Evolutionary conservation across 2,888 invertebrate species (phyloP).

Genomic region (Piscicola geometra): DNA sequence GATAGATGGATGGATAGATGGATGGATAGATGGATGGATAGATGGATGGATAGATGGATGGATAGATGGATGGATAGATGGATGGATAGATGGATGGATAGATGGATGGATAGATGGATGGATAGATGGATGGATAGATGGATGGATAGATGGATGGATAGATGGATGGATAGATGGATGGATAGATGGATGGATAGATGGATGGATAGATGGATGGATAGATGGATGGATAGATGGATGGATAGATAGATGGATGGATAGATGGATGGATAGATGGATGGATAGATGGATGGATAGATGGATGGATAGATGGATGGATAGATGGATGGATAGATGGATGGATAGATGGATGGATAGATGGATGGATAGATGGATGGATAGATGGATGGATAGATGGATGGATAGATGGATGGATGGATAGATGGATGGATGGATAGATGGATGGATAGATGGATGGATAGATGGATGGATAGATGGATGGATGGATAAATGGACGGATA

Average conservation of each 20-base stretch:
- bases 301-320: background rate
- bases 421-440: background rate
- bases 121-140: background rate
- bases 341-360: background rate
- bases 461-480: too few relatives aligned
- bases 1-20: too few relatives aligned
- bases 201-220: too few relatives aligned
- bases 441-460: too few relatives aligned
- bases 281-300: background rate
- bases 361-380: constrained; percentile 1
- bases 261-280: too few relatives aligned
- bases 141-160: background rate
- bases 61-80: background rate
- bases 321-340: background rate
- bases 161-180: background rate
- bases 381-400: background rate
- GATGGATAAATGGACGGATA: too few relatives aligned
- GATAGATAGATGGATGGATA: too few relatives aligned
- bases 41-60: too few relatives aligned
- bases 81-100: background rate
- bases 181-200: background rate
- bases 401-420: background rate
- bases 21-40: too few relatives aligned
- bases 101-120: constrained; percentile 4
- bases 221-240: too few relatives aligned